phyloP scores from a whole-genome alignment of 2,113 vertebrate species.

The Ageneiosus marmoratus region DNA sequence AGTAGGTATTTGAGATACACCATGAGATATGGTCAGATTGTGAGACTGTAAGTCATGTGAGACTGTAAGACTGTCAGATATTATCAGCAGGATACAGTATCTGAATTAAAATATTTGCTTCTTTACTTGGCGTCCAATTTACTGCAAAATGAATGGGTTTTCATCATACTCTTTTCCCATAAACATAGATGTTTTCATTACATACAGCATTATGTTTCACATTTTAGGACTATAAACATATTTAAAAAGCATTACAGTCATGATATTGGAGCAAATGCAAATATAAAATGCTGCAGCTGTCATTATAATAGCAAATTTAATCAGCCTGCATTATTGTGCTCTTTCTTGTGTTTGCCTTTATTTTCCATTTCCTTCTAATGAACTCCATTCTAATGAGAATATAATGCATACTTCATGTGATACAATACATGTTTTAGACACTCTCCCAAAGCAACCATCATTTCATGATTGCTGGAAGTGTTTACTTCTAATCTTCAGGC shows the following conservation, averaged over 20 bases:
- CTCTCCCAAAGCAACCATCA: background rate
- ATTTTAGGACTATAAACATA: background rate
- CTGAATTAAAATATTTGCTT: background rate
- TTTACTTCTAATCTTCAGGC: conserved; percentile 1
- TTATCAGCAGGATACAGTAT: background rate
- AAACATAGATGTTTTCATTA: background rate
- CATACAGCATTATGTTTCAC: background rate
- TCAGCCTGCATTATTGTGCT: background rate
- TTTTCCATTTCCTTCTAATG: background rate
- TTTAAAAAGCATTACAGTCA: background rate
- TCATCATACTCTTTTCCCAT: no score
- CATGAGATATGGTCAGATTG: background rate
- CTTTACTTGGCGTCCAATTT: background rate
- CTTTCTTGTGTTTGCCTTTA: background rate
- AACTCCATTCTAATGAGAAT: background rate
- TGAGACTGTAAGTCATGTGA: no score
- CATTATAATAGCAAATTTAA: background rate
- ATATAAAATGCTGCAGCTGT: background rate
- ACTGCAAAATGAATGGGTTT: background rate
- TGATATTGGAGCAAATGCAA: background rate
- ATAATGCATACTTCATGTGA: background rate
- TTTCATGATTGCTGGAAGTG: background rate
- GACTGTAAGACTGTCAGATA: no score
- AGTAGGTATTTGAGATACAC: background rate
- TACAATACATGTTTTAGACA: background rate